Base-by-base conservation (phyloP, 2,113 vertebrate species). In the Ciconia maguari region DNA sequence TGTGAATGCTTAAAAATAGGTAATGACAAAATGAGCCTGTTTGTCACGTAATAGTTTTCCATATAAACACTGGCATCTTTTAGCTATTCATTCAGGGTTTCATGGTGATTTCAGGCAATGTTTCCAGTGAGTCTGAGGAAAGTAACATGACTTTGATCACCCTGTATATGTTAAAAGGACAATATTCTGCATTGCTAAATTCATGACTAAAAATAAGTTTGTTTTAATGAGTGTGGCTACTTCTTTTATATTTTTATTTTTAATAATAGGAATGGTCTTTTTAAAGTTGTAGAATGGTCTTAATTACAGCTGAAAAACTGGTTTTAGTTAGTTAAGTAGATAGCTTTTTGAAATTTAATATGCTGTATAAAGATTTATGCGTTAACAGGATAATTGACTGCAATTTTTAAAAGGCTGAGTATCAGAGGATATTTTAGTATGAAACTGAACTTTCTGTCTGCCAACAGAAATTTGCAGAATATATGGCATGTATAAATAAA, bases 271-370 rank as follows among this genome's bases (percentile, higher is more conserved):
- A 85, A 94, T 61, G 2, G 44, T 87, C 20, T 95, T 96, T 93
- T 74, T 21, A 90, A 93, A 94, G 18, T 74, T 58, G 55, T 89
- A 4, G 15, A 92, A 86, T 83, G 6, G 89, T 91, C 57, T 96
- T 96, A 96, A 95, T 94, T 97, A 87, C 69, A 94, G 52, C 5
- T 87, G 52, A 84, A 24, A 82, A 86, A 88, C 64, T 93, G 14
- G 14, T 94, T 97, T 89, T 66, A 86, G 60, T 92, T 95, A 93
- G 91, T 94, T 95, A 92, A 86, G 38, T 82, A 81, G n/a, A 89
- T 82, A 64, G 29, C 2, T 71, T 94, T 96, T 93, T 92, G 27
- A 85, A 95, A 96, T 93, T 46, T 62, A 85, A 72, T 57, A 72
- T 61, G 3, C 60, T 88, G 21, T 55, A 69, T 84, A 94, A 97